phyloP scores from a whole-genome alignment of 2,888 invertebrate species.

The Agrochola lychnidis region DNA sequence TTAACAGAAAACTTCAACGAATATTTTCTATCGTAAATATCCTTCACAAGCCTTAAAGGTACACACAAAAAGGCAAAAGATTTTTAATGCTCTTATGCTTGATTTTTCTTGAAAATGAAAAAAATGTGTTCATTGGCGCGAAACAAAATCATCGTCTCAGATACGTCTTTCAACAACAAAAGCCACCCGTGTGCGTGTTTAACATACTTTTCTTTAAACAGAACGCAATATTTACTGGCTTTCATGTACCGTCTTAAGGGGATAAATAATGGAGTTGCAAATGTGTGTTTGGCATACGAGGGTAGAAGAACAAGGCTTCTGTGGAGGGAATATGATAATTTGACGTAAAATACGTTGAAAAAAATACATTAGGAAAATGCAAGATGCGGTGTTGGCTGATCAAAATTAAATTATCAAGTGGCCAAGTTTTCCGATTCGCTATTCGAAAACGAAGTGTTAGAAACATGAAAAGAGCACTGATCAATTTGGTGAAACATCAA shows the following conservation, averaged over 20 bases:
- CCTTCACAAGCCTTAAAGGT: constrained; percentile 74
- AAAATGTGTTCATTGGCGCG: constrained; percentile 87
- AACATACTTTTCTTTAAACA: constrained; percentile 86
- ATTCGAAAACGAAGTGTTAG: not conserved
- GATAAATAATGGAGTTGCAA: constrained; percentile 84
- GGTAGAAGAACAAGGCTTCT: constrained; percentile 71
- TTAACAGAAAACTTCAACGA: constrained; percentile 80
- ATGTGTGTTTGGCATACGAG: constrained; percentile 79
- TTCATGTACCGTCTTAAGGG: constrained; percentile 82
- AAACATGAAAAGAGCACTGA: not conserved
- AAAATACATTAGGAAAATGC: constrained; percentile 59
- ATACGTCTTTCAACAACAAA: constrained; percentile 86
- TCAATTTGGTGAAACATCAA: not conserved
- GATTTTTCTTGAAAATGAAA: constrained; percentile 83
- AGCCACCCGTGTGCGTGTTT: constrained; percentile 82
- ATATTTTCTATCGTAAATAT: constrained; percentile 77
- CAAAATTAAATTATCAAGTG: constrained; percentile 4
- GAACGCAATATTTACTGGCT: constrained; percentile 82
- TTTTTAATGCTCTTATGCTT: constrained; percentile 84
- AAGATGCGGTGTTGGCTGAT: constrained; percentile 1
- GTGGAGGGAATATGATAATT: constrained; percentile 76
- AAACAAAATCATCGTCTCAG: constrained; percentile 85
- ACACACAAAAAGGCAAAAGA: constrained; percentile 78
- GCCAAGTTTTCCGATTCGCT: not conserved
- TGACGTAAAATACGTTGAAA: constrained; percentile 71